phyloP scores from a whole-genome alignment of 2,113 vertebrate species.

The Girardinichthys multiradiatus region DNA sequence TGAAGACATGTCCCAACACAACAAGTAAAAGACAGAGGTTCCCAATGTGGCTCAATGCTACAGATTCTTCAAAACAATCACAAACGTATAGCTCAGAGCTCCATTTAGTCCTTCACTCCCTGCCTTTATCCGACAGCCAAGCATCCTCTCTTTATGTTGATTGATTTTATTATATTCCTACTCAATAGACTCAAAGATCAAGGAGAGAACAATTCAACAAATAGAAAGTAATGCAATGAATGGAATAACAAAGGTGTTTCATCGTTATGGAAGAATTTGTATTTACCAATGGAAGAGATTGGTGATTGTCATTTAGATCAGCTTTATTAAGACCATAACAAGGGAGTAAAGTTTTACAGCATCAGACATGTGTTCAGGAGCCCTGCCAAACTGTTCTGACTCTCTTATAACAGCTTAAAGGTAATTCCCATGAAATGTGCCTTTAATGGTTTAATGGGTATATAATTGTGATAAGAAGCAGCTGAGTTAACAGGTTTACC shows the following conservation, averaged over 20 bases:
- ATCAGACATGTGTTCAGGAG: too few species aligned
- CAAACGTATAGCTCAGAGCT: slow-evolving; percentile 23
- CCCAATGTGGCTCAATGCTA: slow-evolving; percentile 16
- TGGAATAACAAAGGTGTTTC: background rate
- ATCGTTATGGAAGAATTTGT: too few species aligned
- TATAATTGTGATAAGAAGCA: background rate
- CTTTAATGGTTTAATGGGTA: background rate
- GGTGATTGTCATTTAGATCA: too few species aligned
- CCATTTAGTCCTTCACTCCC: slow-evolving; percentile 35
- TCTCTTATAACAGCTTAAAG: too few species aligned
- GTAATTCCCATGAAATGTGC: background rate
- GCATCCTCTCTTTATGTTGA: slow-evolving; percentile 51
- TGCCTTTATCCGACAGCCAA: slow-evolving; percentile 63
- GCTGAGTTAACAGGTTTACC: background rate
- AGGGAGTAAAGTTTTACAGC: too few species aligned
- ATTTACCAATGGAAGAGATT: too few species aligned
- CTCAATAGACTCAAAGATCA: slow-evolving; percentile 43
- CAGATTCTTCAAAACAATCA: slow-evolving; percentile 58
- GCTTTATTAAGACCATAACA: too few species aligned
- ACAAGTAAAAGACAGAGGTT: slow-evolving; percentile 22
- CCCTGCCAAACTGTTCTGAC: too few species aligned
- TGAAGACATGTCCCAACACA: slow-evolving; percentile 13
- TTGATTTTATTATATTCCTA: slow-evolving; percentile 66
- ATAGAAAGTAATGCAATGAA: background rate
- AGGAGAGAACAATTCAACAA: slow-evolving; percentile 12